Conservation (phyloP, 1,140 invertebrate species). For the Drosophila eugracilis region DNA sequence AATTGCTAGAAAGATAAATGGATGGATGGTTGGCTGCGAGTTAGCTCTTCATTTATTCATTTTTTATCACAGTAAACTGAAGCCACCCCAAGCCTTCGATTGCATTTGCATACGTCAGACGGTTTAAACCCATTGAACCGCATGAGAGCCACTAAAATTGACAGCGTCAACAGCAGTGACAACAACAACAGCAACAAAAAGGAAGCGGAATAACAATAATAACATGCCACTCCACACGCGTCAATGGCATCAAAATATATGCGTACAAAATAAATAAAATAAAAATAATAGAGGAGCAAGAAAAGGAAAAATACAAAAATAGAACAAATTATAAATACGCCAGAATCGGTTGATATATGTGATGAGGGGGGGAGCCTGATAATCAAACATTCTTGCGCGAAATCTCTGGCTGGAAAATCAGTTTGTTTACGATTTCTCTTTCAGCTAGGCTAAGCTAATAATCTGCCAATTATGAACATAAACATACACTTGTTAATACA, state of each 20-base stretch:
- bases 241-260: conserved; percentile 62
- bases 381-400: conserved; percentile 24
- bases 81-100: conserved; percentile 1
- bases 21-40: neutral
- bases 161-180: conserved; percentile 52
- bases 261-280: conserved; percentile 59
- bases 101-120: conserved; percentile 57
- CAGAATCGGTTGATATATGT: conserved; percentile 26
- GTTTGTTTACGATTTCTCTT: conserved; percentile 27
- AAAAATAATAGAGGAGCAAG: conserved; percentile 11
- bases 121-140: conserved; percentile 68
- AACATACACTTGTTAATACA: neutral
- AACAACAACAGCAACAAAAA: conserved; percentile 18
- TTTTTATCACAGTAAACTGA: conserved; percentile 2
- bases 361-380: conserved; percentile 2
- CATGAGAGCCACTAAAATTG: conserved; percentile 63
- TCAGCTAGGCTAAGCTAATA: neutral
- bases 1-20: conserved; percentile 9
- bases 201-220: conserved; percentile 34
- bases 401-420: conserved; percentile 11
- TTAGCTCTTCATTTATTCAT: neutral
- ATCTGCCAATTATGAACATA: neutral
- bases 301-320: conserved; percentile 13
- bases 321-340: conserved; percentile 53
- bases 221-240: conserved; percentile 56